These are phyloP conservation scores for Percopsis transmontana DNA, from an alignment of 2,113 vertebrate species.

Conservation along the genomic window DNA sequence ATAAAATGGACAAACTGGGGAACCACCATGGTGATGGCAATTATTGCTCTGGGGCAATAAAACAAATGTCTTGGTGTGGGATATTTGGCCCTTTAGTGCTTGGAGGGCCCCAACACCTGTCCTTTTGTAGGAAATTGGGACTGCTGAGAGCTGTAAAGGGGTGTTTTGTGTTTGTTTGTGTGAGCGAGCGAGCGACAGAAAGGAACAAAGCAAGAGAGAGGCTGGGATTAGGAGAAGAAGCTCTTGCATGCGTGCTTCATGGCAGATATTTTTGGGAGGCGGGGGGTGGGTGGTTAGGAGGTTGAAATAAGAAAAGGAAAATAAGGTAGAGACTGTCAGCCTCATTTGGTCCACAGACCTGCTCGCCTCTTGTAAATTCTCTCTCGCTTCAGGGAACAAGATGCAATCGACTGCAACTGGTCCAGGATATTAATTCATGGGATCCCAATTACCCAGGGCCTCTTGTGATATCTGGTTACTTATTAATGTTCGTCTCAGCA, in stretches of 20 bases:
- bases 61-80: slow-evolving; percentile 64
- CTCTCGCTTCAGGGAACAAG: slow-evolving; percentile 7
- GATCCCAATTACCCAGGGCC: neutral
- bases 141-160: slow-evolving; percentile 21
- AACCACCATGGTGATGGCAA: neutral
- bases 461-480: neutral
- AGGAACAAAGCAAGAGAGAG: neutral
- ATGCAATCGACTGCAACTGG: slow-evolving; percentile 24
- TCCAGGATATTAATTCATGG: neutral
- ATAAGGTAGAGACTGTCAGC: neutral
- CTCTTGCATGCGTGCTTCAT: neutral
- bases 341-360: slow-evolving; percentile 4
- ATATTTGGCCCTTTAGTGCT: slow-evolving; percentile 38
- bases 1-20: neutral
- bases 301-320: too few relatives aligned
- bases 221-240: slow-evolving; percentile 1
- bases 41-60: slow-evolving; percentile 25
- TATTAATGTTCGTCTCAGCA: neutral
- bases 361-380: neutral
- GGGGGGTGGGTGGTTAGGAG: too few relatives aligned
- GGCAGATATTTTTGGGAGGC: neutral
- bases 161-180: slow-evolving; percentile 18
- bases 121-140: slow-evolving; percentile 53
- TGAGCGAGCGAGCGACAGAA: neutral
- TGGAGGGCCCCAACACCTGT: slow-evolving; percentile 43